These are phyloP conservation scores for Anodontia alba DNA, from an alignment of 2,888 invertebrate genomes.

Conservation along the genomic window DNA sequence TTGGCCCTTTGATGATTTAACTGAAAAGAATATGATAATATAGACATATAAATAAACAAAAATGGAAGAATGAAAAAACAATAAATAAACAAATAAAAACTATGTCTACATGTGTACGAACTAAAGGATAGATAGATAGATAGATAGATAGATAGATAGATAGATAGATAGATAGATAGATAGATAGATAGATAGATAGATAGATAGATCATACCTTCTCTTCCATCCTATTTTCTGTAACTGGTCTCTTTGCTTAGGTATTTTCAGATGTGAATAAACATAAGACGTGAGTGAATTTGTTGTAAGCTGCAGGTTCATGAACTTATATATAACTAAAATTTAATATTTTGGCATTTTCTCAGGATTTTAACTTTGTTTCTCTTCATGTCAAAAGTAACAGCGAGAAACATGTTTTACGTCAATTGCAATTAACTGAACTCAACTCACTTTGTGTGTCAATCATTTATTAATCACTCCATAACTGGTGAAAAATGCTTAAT, in stretches of 20 bases:
- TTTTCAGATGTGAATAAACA: no score
- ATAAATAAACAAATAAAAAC: no score
- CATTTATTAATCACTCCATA: neutral
- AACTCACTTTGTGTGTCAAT: neutral
- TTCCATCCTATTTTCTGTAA: neutral
- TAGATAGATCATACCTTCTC: neutral
- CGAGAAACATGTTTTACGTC: neutral
- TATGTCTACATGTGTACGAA: no score
- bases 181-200: no score
- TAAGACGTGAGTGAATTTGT: neutral
- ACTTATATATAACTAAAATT: neutral
- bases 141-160: no score
- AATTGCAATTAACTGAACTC: neutral
- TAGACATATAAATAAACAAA: no score
- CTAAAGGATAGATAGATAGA: no score
- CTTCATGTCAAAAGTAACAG: neutral
- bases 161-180: no score
- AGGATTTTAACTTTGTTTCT: neutral
- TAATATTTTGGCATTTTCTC: neutral
- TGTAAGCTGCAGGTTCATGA: neutral
- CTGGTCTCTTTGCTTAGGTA: no score
- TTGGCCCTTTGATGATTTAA: no score
- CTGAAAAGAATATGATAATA: no score
- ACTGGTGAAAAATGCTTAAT: neutral
- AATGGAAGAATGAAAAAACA: no score